phyloP scores from a whole-genome alignment of 2,797 vertebrate species.

The Lutjanus argentimaculatus region DNA sequence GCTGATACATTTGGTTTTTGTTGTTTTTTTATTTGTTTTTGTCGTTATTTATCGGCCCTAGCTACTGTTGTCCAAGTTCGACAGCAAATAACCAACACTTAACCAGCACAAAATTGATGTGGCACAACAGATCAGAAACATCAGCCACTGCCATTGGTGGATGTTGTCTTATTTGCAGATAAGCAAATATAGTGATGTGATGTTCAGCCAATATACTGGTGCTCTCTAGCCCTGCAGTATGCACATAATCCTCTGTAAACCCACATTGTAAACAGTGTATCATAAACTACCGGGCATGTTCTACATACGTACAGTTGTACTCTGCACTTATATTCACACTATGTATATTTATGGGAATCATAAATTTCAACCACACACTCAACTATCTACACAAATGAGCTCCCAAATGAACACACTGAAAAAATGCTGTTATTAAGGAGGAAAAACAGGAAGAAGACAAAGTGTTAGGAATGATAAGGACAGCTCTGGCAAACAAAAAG shows the following conservation, averaged over 20 bases:
- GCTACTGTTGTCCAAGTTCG: too few species aligned
- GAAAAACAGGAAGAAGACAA: background rate
- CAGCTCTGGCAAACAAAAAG: slow-evolving; percentile 19
- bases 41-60: too few species aligned
- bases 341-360: background rate
- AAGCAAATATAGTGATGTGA: too few species aligned
- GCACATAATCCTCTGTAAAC: slow-evolving; percentile 1
- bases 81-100: too few species aligned
- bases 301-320: background rate
- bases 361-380: slow-evolving; percentile 15
- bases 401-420: slow-evolving; percentile 33
- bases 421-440: background rate
- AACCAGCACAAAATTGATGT: too few species aligned
- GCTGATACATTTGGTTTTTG: too few species aligned
- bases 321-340: background rate
- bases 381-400: slow-evolving; percentile 44
- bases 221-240: background rate
- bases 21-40: too few species aligned
- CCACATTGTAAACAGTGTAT: background rate
- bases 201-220: too few species aligned
- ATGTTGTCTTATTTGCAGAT: too few species aligned
- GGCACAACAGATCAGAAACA: too few species aligned
- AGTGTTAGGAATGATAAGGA: slow-evolving; percentile 4
- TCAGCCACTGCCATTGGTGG: too few species aligned
- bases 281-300: background rate